Conservation (phyloP, 1,140 invertebrate genomes). For the Caenorhabditis briggsae region DNA sequence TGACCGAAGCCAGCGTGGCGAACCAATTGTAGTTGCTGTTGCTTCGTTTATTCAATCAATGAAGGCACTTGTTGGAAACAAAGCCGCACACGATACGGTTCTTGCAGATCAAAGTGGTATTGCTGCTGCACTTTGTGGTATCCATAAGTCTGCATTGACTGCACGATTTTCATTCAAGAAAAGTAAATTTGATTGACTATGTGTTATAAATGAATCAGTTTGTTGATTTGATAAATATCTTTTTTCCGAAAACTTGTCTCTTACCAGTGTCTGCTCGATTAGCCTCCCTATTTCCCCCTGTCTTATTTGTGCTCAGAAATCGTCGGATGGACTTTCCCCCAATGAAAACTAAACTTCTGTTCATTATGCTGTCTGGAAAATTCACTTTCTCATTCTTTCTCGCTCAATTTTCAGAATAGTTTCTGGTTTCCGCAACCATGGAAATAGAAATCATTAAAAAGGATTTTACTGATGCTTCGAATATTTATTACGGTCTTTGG, state of each 20-base stretch:
- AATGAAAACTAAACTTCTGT: not conserved
- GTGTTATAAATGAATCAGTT: too few species aligned
- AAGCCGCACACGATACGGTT: too few species aligned
- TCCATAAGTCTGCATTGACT: too few species aligned
- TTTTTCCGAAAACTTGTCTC: not conserved
- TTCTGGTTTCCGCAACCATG: not conserved
- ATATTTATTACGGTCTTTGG: not conserved
- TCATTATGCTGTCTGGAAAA: conserved; percentile 14
- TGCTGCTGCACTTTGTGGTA: too few species aligned
- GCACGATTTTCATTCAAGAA: too few species aligned
- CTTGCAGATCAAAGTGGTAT: too few species aligned
- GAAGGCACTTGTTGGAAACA: too few species aligned
- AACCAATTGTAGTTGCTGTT: too few species aligned
- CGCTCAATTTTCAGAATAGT: not conserved
- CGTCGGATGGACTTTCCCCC: not conserved
- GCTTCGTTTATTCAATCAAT: too few species aligned
- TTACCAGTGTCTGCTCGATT: conserved; percentile 58
- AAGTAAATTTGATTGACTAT: too few species aligned
- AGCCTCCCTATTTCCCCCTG: not conserved
- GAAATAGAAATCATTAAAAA: not conserved
- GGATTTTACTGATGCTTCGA: not conserved
- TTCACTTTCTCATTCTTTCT: not conserved
- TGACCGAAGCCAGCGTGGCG: too few species aligned
- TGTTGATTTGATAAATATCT: not conserved
- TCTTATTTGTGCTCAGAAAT: conserved; percentile 10